A percentile compares a stretch with the other conserved stretches of the same genome.
Evolutionary conservation across 2,797 vertebrate species (phyloP).

Genomic region (Anabas testudineus): DNA sequence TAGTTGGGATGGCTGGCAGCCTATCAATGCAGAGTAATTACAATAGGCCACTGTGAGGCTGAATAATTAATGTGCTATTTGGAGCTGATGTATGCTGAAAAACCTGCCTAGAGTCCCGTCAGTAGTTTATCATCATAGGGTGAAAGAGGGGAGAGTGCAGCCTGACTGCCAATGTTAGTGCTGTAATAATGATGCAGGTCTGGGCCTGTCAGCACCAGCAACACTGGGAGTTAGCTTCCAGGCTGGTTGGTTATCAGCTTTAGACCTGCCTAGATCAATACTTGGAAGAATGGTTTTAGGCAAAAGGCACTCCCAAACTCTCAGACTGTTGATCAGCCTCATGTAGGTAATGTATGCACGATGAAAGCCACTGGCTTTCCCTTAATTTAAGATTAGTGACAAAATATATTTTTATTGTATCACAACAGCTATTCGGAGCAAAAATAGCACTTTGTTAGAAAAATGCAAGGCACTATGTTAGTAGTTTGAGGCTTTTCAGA

Average conservation of each 20-base stretch:
- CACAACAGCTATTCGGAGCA: not conserved
- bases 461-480: not conserved
- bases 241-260: slow-evolving; percentile 67
- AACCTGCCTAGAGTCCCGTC: slow-evolving; percentile 75
- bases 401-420: too few species aligned
- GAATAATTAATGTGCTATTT: slow-evolving; percentile 85
- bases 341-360: slow-evolving; percentile 30
- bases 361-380: slow-evolving; percentile 1
- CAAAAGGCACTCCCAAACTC: slow-evolving; percentile 55
- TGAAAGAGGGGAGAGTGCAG: slow-evolving; percentile 66
- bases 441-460: not conserved
- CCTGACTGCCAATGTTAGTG: slow-evolving; percentile 78
- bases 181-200: slow-evolving; percentile 79
- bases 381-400: slow-evolving; percentile 7
- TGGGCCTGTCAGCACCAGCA: slow-evolving; percentile 70
- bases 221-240: slow-evolving; percentile 67
- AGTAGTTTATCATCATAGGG: slow-evolving; percentile 82
- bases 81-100: slow-evolving; percentile 83
- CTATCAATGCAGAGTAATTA: slow-evolving; percentile 86
- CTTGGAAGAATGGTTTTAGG: slow-evolving; percentile 62
- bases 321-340: slow-evolving; percentile 46
- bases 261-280: slow-evolving; percentile 68
- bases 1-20: slow-evolving; percentile 74
- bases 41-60: slow-evolving; percentile 80
- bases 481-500: slow-evolving; percentile 7